These are phyloP conservation scores for Drosophila colorata DNA, from an alignment of 2,888 invertebrate genomes.

Conservation along the genomic window DNA sequence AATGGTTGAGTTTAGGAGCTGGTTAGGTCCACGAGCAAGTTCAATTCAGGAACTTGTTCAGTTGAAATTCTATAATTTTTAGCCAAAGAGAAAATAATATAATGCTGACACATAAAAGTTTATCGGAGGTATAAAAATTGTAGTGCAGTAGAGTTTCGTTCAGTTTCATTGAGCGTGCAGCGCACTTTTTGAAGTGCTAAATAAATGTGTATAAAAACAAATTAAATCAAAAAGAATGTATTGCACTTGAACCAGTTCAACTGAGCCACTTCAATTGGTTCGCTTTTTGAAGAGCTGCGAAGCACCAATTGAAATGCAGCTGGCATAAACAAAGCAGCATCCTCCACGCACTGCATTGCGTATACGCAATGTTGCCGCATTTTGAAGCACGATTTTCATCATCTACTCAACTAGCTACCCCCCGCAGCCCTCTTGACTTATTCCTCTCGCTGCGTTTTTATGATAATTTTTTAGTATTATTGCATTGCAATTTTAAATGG, in stretches of 20 bases:
- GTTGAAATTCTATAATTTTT: too few relatives aligned
- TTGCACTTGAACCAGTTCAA: slow-evolving; percentile 11
- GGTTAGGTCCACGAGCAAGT: neutral
- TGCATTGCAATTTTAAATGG: slow-evolving; percentile 70
- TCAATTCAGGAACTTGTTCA: neutral
- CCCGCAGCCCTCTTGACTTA: too few relatives aligned
- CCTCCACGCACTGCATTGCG: slow-evolving; percentile 26
- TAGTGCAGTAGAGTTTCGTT: too few relatives aligned
- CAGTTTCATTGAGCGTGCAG: neutral
- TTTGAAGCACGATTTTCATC: slow-evolving; percentile 14
- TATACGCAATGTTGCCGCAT: slow-evolving; percentile 44
- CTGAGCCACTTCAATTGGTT: neutral
- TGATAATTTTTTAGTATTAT: slow-evolving; percentile 73
- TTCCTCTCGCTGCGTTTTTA: slow-evolving; percentile 33
- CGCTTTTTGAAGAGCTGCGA: neutral
- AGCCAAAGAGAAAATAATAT: too few relatives aligned
- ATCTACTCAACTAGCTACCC: slow-evolving; percentile 1
- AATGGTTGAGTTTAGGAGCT: neutral
- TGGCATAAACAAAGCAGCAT: too few relatives aligned
- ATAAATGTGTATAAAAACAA: neutral
- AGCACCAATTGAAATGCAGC: too few relatives aligned
- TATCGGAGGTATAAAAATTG: too few relatives aligned
- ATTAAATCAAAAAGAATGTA: slow-evolving; percentile 1
- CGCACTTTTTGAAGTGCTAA: neutral
- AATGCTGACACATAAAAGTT: too few relatives aligned